Evolutionary conservation across 1,140 invertebrate species (phyloP), one percentile per base, ranked within the genome.

Genomic region (Lucilia cuprina): DNA sequence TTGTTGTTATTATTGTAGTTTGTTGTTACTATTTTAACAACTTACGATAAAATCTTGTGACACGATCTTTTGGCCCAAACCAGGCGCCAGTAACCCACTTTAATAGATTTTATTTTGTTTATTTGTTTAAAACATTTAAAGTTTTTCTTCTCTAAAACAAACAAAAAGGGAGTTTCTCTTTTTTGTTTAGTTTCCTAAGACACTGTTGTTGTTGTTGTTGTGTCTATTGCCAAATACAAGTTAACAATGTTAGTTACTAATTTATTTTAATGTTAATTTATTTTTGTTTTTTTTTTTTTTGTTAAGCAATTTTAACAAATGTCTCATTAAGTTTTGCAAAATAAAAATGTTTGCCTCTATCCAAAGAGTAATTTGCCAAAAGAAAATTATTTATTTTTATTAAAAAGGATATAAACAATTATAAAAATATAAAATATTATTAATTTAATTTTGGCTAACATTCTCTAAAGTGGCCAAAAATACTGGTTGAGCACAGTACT

Each of bases 11-110:
- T 78, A 78, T 78, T 41, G 75, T 41, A 35, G 41, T 49, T 80
- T 80, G 77, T 80, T 80, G 77, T 80, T 80, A 80, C 77, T 80
- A 80, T 80, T 80, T 80, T 49, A 80, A 80, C 77, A 80, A 80
- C 77, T 80, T 80, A 14, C 47, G 77, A 80, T 80, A 80, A 80
- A 80, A 80, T 80, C 77, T 80, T 80, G 77, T 80, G 77, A 80
- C 77, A 80, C 77, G 77, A 80, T 80, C 77, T 80, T 80, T 80
- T 80, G 41, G 77, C 77, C 41, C 77, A 49, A 80, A 80, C 41
- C 77, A 80, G 77, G 77, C 77, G 77, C 41, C 77, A 80, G 77
- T 80, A 80, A 80, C 77, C 77, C 41, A 80, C 74, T 80, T 80
- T 80, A 80, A 80, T 50, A 80, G 77, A 80, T 80, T 80, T 78